Evolutionary conservation across 2,797 vertebrate genomes (phyloP), one percentile per base, ranked within the genome.

Genomic region (Chelon auratus): DNA sequence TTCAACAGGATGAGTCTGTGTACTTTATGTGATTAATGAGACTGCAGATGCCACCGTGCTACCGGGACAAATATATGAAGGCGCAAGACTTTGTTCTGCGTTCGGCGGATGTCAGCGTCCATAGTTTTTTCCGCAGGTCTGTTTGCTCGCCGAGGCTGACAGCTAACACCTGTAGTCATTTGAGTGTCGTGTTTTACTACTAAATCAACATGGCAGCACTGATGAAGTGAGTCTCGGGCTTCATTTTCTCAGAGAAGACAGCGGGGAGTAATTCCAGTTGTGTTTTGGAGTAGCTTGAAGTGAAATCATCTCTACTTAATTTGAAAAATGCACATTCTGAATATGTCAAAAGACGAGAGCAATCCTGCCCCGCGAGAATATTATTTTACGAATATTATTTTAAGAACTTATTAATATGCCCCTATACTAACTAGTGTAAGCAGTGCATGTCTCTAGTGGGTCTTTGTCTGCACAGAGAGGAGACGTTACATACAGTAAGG

Each of bases 1-100:
- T 85, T 72, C 20, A 79, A 57, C 50, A 50, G 57, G 33, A 77
- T 43, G 42, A 62, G 40, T 64, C 10, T 57, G 52, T 72, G 55
- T 67, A 62, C 64, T 74, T 67, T 62, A 22, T 33, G 48, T 70
- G 54, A 58, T 52, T 60, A 73, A 71, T n/a, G 37, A 68, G 10
- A 33, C 53, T 57, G 54, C 59, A 73, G 59, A 59, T 50, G 57
- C 47, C 3, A 36, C 65, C 13, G 52, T 14, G 0, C 52, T 39
- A 66, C 50, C n/a, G 43, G 24, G 42, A 66, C 54, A 67, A 52
- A 60, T 2, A 37, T 20, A 42, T 33, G 17, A 60, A 30, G 3
- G 9, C 18, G 26, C 24, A 26, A 26, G 43, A 15, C 60, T 56
- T 62, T 22, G 14, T 43, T 42, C 36, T 64, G 15, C 56, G 43